Evolutionary conservation across 2,888 invertebrate genomes (phyloP).

Genomic region (Arenicola marina): DNA sequence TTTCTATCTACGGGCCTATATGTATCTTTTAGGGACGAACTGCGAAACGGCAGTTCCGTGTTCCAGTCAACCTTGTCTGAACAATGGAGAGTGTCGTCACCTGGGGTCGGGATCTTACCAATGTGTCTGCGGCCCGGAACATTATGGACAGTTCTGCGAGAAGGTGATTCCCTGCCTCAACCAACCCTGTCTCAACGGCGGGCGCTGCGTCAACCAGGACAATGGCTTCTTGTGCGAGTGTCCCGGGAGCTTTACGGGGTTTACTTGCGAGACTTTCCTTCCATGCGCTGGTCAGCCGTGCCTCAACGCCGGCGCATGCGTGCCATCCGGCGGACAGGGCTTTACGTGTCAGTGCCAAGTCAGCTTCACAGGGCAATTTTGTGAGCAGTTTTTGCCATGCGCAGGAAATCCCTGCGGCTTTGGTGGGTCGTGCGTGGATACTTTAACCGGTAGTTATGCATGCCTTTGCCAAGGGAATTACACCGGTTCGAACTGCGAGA

Average conservation of each 20-base stretch:
- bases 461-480: conserved; percentile 8
- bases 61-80: conserved; percentile 13
- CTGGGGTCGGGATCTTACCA: not conserved
- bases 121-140: conserved; percentile 9
- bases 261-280: conserved; percentile 38
- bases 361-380: conserved; percentile 17
- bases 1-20: too few relatives aligned
- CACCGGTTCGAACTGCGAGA: conserved; percentile 16
- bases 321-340: conserved; percentile 3
- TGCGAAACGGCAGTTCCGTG: conserved; percentile 30
- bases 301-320: conserved; percentile 42
- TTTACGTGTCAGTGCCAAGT: conserved; percentile 19
- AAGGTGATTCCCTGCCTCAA: conserved; percentile 29
- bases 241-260: conserved; percentile 40
- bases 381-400: conserved; percentile 29
- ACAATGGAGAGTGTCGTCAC: conserved; percentile 5
- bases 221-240: conserved; percentile 34
- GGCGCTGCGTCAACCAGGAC: conserved; percentile 27
- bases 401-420: conserved; percentile 36
- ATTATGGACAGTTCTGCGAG: conserved; percentile 11
- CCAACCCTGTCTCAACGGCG: conserved; percentile 37
- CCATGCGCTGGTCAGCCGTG: conserved; percentile 41
- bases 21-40: conserved; percentile 29
- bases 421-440: conserved; percentile 32
- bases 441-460: conserved; percentile 18